These are phyloP conservation scores for Emmelina monodactyla DNA, from an alignment of 2,888 invertebrate genomes.

Conservation along the genomic window DNA sequence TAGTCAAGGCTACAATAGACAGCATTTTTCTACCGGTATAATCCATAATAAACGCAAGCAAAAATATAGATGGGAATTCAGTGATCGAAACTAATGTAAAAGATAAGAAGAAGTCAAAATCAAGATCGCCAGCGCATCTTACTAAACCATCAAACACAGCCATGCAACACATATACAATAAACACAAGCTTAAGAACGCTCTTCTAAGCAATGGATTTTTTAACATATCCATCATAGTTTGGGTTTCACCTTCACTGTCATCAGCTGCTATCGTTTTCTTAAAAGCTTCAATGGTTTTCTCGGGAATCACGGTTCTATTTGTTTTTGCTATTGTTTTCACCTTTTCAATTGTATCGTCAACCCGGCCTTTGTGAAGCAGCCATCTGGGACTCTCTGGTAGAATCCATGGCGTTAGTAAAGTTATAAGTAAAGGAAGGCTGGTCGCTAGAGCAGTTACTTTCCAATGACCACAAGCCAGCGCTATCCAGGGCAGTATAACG, in stretches of 20 bases:
- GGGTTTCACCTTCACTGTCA: conserved; percentile 16
- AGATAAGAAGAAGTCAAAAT: conserved; percentile 41
- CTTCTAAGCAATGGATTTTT: conserved; percentile 28
- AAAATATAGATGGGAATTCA: conserved; percentile 35
- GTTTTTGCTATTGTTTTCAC: conserved; percentile 27
- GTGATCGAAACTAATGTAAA: conserved; percentile 40
- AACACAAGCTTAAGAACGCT: conserved; percentile 29
- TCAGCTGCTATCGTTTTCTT: conserved; percentile 18
- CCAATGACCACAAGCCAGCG: conserved; percentile 40
- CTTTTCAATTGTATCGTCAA: conserved; percentile 33
- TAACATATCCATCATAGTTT: conserved; percentile 25
- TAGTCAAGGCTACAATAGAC: conserved; percentile 20
- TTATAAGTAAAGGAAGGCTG: conserved; percentile 32
- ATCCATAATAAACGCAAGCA: conserved; percentile 37
- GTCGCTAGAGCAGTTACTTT: conserved; percentile 32
- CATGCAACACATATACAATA: conserved; percentile 30
- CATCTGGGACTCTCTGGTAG: conserved; percentile 47
- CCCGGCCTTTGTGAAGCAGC: conserved; percentile 34
- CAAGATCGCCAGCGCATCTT: conserved; percentile 30
- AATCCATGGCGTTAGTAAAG: conserved; percentile 30
- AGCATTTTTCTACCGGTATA: conserved; percentile 34
- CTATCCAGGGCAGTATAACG: conserved; percentile 35
- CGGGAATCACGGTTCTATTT: conserved; percentile 31
- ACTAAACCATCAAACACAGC: conserved; percentile 37
- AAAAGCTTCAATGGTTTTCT: conserved; percentile 29